These are phyloP conservation scores for Apogon hyalosoma DNA, from an alignment of 2,797 vertebrate species.

Conservation along the genomic window DNA sequence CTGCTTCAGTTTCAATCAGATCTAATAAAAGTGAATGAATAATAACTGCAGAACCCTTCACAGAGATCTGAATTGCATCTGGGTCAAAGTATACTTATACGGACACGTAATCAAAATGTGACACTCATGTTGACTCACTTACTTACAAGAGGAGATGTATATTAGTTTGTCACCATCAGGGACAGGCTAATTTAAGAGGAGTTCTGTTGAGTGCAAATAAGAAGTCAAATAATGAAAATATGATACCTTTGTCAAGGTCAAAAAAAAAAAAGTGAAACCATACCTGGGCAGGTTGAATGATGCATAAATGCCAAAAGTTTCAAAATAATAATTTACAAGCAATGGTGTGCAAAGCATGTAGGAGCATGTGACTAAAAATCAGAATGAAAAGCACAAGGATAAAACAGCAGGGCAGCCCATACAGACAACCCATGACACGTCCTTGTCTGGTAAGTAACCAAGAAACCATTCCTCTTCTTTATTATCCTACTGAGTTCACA, in stretches of 20 bases:
- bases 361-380: constrained; percentile 57
- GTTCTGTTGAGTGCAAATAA: constrained; percentile 15
- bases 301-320: constrained; percentile 31
- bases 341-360: constrained; percentile 63
- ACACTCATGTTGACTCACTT: constrained; percentile 2
- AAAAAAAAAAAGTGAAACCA: constrained; percentile 10
- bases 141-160: constrained; percentile 11
- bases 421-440: constrained; percentile 60
- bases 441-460: constrained; percentile 45
- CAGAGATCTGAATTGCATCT: constrained; percentile 15
- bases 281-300: constrained; percentile 15
- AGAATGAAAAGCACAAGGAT: constrained; percentile 57
- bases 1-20: constrained; percentile 26
- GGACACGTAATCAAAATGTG: constrained; percentile 15
- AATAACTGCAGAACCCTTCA: constrained; percentile 20
- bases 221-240: constrained; percentile 19
- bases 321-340: constrained; percentile 61
- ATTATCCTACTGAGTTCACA: constrained; percentile 33
- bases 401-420: constrained; percentile 52
- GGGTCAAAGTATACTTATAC: constrained; percentile 14
- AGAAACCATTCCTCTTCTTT: constrained; percentile 37
- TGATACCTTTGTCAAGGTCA: constrained; percentile 16
- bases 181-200: constrained; percentile 7
- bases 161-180: constrained; percentile 16
- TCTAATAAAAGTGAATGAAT: not conserved